Conservation (phyloP, 1,140 invertebrate species). For the Drosophila subobscura region DNA sequence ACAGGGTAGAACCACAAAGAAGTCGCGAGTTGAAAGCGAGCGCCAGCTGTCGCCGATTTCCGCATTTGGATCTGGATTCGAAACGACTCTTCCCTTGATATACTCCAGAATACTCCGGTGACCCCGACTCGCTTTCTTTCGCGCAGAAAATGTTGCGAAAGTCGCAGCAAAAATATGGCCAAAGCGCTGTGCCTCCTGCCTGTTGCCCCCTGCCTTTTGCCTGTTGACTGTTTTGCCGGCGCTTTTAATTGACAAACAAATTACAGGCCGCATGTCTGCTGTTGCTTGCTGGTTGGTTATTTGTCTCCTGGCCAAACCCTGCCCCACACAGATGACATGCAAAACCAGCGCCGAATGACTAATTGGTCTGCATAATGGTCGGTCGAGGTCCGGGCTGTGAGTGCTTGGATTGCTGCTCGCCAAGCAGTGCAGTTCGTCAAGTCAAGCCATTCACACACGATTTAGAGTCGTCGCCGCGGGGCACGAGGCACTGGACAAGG, state of each 20-base stretch:
- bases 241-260: slow-evolving; percentile 81
- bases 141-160: slow-evolving; percentile 54
- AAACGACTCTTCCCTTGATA: not conserved
- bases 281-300: slow-evolving; percentile 28
- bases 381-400: slow-evolving; percentile 31
- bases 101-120: slow-evolving; percentile 33
- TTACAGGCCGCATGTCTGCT: slow-evolving; percentile 69
- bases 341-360: slow-evolving; percentile 73
- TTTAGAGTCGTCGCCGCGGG: slow-evolving; percentile 59
- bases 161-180: slow-evolving; percentile 65
- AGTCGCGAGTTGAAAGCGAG: slow-evolving; percentile 69
- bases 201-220: slow-evolving; percentile 46
- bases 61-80: slow-evolving; percentile 51
- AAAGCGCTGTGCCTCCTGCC: slow-evolving; percentile 54
- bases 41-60: slow-evolving; percentile 75
- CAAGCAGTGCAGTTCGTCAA: slow-evolving; percentile 69
- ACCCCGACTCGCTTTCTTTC: slow-evolving; percentile 67
- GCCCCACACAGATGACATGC: slow-evolving; percentile 71
- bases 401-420: slow-evolving; percentile 2
- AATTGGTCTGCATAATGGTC: slow-evolving; percentile 78
- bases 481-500: slow-evolving; percentile 8
- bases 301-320: slow-evolving; percentile 58
- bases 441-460: slow-evolving; percentile 76
- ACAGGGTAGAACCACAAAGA: slow-evolving; percentile 79
- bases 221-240: slow-evolving; percentile 59